phyloP scores from a whole-genome alignment of 2,888 invertebrate species.

The Caenorhabditis sp. region DNA sequence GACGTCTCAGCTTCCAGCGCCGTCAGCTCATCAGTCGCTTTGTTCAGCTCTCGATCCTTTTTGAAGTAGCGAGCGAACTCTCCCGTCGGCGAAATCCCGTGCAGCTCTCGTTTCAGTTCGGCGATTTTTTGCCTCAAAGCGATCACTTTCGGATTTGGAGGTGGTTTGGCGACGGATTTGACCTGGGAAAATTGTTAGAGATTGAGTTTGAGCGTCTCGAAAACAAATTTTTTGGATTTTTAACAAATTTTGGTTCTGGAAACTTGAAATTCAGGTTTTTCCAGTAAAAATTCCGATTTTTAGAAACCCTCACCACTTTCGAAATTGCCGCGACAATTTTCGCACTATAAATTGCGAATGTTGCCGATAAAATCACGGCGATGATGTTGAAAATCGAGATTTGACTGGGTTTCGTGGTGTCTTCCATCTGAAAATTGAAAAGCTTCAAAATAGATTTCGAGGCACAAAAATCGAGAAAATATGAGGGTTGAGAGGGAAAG shows the following conservation, averaged over 20 bases:
- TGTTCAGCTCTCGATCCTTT: slow-evolving; percentile 67
- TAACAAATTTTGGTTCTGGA: too few relatives aligned
- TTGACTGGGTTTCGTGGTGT: slow-evolving; percentile 5
- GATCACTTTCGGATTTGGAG: slow-evolving; percentile 30
- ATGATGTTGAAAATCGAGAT: slow-evolving; percentile 57
- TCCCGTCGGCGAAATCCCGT: slow-evolving; percentile 64
- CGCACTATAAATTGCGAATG: slow-evolving; percentile 54
- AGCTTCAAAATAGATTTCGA: neutral
- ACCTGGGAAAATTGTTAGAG: slow-evolving; percentile 40
- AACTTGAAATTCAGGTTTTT: too few relatives aligned
- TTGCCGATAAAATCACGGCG: slow-evolving; percentile 54
- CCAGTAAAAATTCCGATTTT: neutral
- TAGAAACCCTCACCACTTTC: slow-evolving; percentile 6
- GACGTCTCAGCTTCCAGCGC: slow-evolving; percentile 24
- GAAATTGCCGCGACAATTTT: slow-evolving; percentile 37
- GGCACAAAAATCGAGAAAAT: neutral
- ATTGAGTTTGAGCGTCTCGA: too few relatives aligned
- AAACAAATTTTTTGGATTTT: too few relatives aligned
- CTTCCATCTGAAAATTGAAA: slow-evolving; percentile 51
- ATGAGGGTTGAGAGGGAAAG: too few relatives aligned
- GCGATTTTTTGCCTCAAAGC: slow-evolving; percentile 44
- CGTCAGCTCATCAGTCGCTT: slow-evolving; percentile 57
- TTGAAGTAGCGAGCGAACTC: slow-evolving; percentile 71
- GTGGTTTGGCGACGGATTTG: slow-evolving; percentile 19
- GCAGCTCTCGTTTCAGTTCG: slow-evolving; percentile 35